These are phyloP conservation scores for Lanistes nyassanus DNA, from an alignment of 1,140 invertebrate species.

Conservation along the genomic window DNA sequence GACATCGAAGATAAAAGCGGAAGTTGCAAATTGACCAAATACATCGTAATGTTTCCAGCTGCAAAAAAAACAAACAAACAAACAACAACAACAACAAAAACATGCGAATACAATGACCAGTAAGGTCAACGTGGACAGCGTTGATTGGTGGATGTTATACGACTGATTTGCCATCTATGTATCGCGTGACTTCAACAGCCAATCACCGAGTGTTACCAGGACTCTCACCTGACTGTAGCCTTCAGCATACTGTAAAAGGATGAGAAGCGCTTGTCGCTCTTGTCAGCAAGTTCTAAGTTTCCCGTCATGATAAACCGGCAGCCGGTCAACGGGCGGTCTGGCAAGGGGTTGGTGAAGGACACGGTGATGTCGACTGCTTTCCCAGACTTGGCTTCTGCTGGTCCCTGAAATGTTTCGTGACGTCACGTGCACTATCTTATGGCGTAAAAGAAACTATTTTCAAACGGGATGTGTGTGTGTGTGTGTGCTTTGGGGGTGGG, in stretches of 20 bases:
- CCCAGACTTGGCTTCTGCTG: not conserved
- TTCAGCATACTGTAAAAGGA: not conserved
- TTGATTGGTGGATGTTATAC: no score
- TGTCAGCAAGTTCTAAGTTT: not conserved
- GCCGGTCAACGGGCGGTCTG: not conserved
- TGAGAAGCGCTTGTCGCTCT: not conserved
- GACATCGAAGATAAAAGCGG: no score
- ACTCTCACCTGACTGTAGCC: not conserved
- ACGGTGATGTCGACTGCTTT: not conserved
- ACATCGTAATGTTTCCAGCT: not conserved
- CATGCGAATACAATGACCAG: no score
- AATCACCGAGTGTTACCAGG: not conserved
- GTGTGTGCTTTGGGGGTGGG: not conserved
- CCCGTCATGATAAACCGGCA: constrained; percentile 9
- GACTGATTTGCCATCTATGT: no score
- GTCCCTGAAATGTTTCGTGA: not conserved
- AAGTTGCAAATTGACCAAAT: no score
- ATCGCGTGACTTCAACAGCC: not conserved
- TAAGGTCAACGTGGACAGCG: no score
- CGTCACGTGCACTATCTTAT: not conserved
- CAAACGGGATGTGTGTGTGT: no score
- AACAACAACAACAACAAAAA: no score
- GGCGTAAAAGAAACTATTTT: not conserved
- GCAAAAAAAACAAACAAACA: no score
- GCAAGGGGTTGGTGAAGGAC: constrained; percentile 14